These are phyloP conservation scores for Chouioia cunea DNA, from an alignment of 2,888 invertebrate genomes.

Conservation along the genomic window DNA sequence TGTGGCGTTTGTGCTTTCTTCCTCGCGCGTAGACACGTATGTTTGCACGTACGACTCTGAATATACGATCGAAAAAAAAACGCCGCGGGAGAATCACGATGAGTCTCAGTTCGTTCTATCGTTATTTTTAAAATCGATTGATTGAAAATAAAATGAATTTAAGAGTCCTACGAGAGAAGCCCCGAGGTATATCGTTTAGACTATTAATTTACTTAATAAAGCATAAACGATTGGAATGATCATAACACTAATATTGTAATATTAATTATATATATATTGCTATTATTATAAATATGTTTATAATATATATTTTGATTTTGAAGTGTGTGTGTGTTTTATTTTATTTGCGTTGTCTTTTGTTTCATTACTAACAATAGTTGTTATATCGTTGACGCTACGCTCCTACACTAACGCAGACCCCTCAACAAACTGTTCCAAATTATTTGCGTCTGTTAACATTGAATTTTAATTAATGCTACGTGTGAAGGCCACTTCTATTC, in stretches of 20 bases:
- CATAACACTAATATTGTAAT: conserved; percentile 67
- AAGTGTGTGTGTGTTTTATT: conserved; percentile 57
- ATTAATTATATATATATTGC: conserved; percentile 66
- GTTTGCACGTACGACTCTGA: conserved; percentile 28
- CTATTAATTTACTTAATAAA: conserved; percentile 66
- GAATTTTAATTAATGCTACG: conserved; percentile 18
- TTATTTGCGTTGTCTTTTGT: conserved; percentile 50
- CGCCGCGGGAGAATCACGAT: conserved; percentile 27
- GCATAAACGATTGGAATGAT: conserved; percentile 61
- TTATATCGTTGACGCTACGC: conserved; percentile 40
- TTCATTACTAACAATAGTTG: conserved; percentile 36
- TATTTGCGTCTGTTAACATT: conserved; percentile 39
- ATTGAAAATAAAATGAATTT: conserved; percentile 37
- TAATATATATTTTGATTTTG: conserved; percentile 68
- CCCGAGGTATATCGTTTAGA: conserved; percentile 55
- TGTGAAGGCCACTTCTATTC: conserved; percentile 14
- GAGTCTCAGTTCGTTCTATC: conserved; percentile 48
- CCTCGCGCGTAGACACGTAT: conserved; percentile 12
- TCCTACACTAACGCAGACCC: conserved; percentile 46
- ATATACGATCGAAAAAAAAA: conserved; percentile 32
- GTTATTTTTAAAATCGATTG: conserved; percentile 47
- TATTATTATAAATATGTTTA: conserved; percentile 68
- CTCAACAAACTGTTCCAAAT: conserved; percentile 20
- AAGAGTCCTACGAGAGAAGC: conserved; percentile 38
- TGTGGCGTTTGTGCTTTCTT: conserved; percentile 11